A percentile compares a stretch with the other conserved stretches of the same genome.
Conservation (phyloP, 2,113 vertebrate genomes). For the Theristicus caerulescens region DNA sequence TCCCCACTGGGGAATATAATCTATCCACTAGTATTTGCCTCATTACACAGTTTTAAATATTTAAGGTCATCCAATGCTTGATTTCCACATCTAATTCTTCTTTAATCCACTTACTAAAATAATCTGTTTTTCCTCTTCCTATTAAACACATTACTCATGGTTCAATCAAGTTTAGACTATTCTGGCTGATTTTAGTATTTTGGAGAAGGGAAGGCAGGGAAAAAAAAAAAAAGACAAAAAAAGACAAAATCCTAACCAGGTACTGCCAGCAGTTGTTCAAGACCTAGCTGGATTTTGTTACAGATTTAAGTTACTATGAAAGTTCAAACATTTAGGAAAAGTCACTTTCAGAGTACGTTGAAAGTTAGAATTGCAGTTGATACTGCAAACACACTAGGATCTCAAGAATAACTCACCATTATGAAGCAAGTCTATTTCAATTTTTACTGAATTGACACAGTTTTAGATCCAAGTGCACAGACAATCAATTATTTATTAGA, state of each 20-base stretch:
- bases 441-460: neutral
- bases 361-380: neutral
- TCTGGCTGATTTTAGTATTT: slow-evolving; percentile 14
- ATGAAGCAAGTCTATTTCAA: neutral
- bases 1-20: slow-evolving; percentile 15
- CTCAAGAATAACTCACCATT: neutral
- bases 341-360: slow-evolving; percentile 38
- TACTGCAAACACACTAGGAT: slow-evolving; percentile 1
- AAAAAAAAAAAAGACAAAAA: neutral
- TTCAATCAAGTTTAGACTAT: slow-evolving; percentile 30
- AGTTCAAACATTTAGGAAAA: slow-evolving; percentile 37
- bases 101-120: slow-evolving; percentile 46
- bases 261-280: slow-evolving; percentile 61
- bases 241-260: neutral
- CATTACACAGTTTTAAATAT: slow-evolving; percentile 6
- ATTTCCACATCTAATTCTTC: slow-evolving; percentile 50
- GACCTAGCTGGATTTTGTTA: slow-evolving; percentile 8
- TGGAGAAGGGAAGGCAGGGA: neutral
- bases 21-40: neutral
- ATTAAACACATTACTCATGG: slow-evolving; percentile 10
- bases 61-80: neutral
- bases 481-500: neutral
- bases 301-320: slow-evolving; percentile 5
- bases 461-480: neutral
- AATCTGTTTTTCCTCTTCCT: neutral